Evolutionary conservation across 2,888 invertebrate species (phyloP).

Genomic region (Drosophila conformis): DNA sequence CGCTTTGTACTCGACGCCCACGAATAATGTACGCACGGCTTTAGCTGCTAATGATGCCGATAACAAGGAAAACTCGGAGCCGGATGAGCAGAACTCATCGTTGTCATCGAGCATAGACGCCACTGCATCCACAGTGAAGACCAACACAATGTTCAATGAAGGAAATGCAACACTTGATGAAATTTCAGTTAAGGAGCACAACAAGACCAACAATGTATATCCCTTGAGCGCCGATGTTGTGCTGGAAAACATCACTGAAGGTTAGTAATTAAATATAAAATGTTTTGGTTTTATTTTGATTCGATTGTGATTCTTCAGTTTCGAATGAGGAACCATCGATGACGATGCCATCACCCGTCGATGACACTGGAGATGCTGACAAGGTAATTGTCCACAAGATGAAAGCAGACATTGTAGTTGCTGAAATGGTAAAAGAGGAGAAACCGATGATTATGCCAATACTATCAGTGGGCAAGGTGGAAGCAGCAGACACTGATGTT

Average conservation of each 20-base stretch:
- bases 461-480: conserved; percentile 1
- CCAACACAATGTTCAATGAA: conserved; percentile 50
- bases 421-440: conserved; percentile 60
- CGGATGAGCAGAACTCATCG: conserved; percentile 57
- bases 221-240: conserved; percentile 61
- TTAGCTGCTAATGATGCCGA: conserved; percentile 8
- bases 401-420: conserved; percentile 8
- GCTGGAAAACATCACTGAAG: conserved; percentile 68
- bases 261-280: conserved; percentile 17
- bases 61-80: conserved; percentile 75
- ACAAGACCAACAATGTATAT: conserved; percentile 50
- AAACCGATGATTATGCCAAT: neutral
- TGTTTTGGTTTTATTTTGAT: neutral
- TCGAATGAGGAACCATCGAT: conserved; percentile 56
- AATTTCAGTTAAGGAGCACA: conserved; percentile 41
- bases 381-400: conserved; percentile 44
- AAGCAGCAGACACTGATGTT: conserved; percentile 14
- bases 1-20: conserved; percentile 79
- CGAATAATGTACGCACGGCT: conserved; percentile 48
- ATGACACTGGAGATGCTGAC: conserved; percentile 22
- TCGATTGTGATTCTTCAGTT: conserved; percentile 36
- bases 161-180: conserved; percentile 51
- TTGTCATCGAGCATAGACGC: conserved; percentile 64
- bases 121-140: conserved; percentile 63
- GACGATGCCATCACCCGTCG: conserved; percentile 6